Percentiles rank a stretch among this genome's conserved stretches.
phyloP scores from a whole-genome alignment of 1,140 invertebrate species.

The Stegodyphus mimosarum region DNA sequence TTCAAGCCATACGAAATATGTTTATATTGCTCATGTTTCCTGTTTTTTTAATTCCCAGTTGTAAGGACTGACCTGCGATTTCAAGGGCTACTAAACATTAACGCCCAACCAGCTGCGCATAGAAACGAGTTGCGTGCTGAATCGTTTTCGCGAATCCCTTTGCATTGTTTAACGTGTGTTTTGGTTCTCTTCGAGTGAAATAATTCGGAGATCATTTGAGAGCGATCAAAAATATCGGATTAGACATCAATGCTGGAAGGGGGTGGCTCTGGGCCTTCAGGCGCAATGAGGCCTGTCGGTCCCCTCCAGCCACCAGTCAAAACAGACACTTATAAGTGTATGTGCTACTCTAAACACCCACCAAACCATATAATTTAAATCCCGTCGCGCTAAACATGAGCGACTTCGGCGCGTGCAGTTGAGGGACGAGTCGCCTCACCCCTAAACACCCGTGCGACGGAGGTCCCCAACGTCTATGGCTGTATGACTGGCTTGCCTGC shows the following conservation, averaged over 20 bases:
- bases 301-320: constrained; percentile 25
- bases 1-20: too few species aligned
- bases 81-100: too few species aligned
- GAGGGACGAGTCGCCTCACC: not conserved
- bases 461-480: too few species aligned
- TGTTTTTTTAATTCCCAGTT: too few species aligned
- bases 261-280: not conserved
- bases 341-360: constrained; percentile 24
- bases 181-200: too few species aligned
- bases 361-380: constrained; percentile 55
- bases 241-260: not conserved
- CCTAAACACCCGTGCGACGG: not conserved
- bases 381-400: constrained; percentile 18
- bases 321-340: constrained; percentile 31
- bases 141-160: too few species aligned
- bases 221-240: constrained; percentile 36
- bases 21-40: too few species aligned
- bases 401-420: not conserved
- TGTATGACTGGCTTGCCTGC: not conserved
- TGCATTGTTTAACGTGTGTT: too few species aligned
- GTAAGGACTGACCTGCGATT: too few species aligned
- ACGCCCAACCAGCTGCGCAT: too few species aligned
- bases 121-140: too few species aligned
- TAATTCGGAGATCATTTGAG: not conserved
- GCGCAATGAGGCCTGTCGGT: constrained; percentile 4